These are phyloP conservation scores for Sarcophaga carnaria DNA, from an alignment of 2,888 invertebrate genomes.

Conservation along the genomic window DNA sequence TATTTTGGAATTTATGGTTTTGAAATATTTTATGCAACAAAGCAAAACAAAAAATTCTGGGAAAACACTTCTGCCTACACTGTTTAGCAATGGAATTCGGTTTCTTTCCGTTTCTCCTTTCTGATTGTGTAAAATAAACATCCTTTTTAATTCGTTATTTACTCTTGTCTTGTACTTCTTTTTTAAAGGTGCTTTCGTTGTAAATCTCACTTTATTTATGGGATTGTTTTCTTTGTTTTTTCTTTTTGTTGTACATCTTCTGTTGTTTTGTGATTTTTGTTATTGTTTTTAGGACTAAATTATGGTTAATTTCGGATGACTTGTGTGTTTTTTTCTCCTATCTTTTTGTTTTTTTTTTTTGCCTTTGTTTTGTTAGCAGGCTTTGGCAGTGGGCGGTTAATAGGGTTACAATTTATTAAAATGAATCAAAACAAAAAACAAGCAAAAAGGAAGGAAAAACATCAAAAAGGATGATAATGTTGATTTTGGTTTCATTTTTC, in stretches of 20 bases:
- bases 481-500: slow-evolving; percentile 5
- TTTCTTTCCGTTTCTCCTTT: background rate
- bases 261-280: background rate
- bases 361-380: slow-evolving; percentile 1
- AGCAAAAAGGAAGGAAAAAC: background rate
- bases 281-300: slow-evolving; percentile 12
- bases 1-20: slow-evolving; percentile 18
- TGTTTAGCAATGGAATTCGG: background rate
- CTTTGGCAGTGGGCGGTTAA: slow-evolving; percentile 14
- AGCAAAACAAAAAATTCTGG: background rate
- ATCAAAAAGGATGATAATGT: slow-evolving; percentile 47
- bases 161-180: background rate
- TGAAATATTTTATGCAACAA: slow-evolving; percentile 13
- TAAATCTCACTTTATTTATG: background rate
- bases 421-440: background rate
- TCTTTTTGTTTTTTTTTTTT: background rate
- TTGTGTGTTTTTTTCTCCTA: background rate
- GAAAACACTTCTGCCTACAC: background rate
- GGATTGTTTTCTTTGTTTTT: background rate
- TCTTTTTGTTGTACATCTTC: background rate
- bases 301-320: slow-evolving; percentile 32
- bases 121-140: slow-evolving; percentile 8
- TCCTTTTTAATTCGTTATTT: slow-evolving; percentile 29
- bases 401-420: slow-evolving; percentile 11
- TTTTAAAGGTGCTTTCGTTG: background rate